Evolutionary conservation across 1,140 invertebrate species (phyloP), one percentile per base, ranked within the genome.

Genomic region (Aphidius gifuensis): DNA sequence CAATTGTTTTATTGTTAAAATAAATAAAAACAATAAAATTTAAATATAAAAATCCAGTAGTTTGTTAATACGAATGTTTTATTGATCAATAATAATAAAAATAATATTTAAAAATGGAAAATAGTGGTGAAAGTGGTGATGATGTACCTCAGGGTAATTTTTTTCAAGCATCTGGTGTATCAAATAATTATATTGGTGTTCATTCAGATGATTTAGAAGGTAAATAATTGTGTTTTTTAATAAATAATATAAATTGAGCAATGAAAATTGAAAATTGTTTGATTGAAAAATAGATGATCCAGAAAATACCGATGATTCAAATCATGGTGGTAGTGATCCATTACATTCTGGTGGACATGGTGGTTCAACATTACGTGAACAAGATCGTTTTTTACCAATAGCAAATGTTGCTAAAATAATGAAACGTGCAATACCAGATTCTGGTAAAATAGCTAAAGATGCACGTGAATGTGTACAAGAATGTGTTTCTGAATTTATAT

Each of bases 371-470:
- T 74, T 96, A 40, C 78, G 91, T 45, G 92, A 95, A 77, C 93
- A 99, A 81, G 96, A 99, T 78, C 84, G 96, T 68, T 99, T 98
- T 78, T 81, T 99, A 50, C 97, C 97, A 2, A 98, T 98, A 69
- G 97, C 97, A 23, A 99, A 99, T 83, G 95, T 99, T 50, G 94
- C 96, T 0, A 92, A 98, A 82, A 98, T 99, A 48, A 99, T 99
- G 98, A 99, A 99, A 81, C 88, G 92, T 75, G 93, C 94, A 5
- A 96, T 99, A 69, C 97, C 97, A 5, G 90, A 93, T 65, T 90
- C 92, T 68, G 97, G 96, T 71, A 99, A 99, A 84, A 97, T 99
- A 72, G 95, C 97, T 1, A 99, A 99, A 85, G 98, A 99, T 84
- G 96, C 97, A 0, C 87, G 98, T 68, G 97, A 99, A 83, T 99